Evolutionary conservation across 2,888 invertebrate genomes (phyloP).

Genomic region (Cotesia congregata): DNA sequence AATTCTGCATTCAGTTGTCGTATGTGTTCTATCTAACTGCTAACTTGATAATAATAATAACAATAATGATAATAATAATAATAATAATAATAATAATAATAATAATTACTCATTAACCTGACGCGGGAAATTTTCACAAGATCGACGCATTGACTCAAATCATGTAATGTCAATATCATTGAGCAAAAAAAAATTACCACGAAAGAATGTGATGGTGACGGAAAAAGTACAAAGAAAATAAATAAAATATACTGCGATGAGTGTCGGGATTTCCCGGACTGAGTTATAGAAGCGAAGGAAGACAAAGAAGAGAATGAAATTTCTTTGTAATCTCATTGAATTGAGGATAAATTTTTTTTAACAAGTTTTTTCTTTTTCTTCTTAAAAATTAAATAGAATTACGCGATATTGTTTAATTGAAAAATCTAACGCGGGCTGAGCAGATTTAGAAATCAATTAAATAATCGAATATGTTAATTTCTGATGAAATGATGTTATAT

Average conservation of each 20-base stretch:
- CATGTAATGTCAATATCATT: not conserved
- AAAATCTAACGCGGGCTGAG: not conserved
- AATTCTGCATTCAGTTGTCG: constrained; percentile 6
- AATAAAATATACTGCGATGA: not conserved
- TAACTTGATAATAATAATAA: not conserved
- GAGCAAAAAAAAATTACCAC: not conserved
- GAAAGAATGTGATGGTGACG: not conserved
- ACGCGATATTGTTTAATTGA: not conserved
- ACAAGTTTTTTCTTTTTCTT: not conserved
- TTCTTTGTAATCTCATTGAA: not conserved
- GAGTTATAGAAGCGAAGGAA: not conserved
- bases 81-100: too few relatives aligned
- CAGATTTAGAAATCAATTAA: not conserved
- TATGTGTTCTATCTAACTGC: not conserved
- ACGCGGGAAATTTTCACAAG: too few relatives aligned
- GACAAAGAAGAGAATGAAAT: not conserved
- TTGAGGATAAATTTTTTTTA: not conserved
- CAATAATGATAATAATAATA: too few relatives aligned
- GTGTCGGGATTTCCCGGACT: not conserved
- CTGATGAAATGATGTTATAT: not conserved
- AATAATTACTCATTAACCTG: too few relatives aligned
- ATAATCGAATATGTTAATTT: not conserved
- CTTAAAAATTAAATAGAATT: not conserved
- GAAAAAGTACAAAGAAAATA: not conserved
- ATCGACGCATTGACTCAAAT: too few relatives aligned